Evolutionary conservation across 2,888 invertebrate genomes (phyloP).

Genomic region (Cryptus viduatorius): DNA sequence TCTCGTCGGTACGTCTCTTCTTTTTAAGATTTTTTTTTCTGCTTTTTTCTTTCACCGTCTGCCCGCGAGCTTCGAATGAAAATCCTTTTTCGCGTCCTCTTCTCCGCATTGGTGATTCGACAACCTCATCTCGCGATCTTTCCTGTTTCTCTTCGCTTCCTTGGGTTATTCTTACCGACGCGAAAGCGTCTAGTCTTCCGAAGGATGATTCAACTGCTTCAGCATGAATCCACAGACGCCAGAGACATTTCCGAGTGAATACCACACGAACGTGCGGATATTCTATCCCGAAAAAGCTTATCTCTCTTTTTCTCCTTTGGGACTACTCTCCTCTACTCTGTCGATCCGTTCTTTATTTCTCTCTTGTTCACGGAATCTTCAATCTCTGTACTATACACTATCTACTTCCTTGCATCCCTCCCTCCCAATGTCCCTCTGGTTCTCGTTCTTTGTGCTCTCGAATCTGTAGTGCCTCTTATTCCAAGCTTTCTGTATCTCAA

Average conservation of each 20-base stretch:
- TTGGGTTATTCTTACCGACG: conserved; percentile 20
- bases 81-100: conserved; percentile 39
- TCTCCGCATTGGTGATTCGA: conserved; percentile 28
- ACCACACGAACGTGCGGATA: conserved; percentile 10
- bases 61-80: neutral
- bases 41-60: neutral
- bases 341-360: conserved; percentile 33
- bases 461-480: conserved; percentile 25
- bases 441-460: conserved; percentile 20
- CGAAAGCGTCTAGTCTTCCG: conserved; percentile 11
- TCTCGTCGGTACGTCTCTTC: neutral
- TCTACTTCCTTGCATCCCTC: conserved; percentile 13
- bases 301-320: conserved; percentile 29
- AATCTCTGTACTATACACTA: conserved; percentile 28
- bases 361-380: conserved; percentile 35
- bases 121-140: conserved; percentile 18
- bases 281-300: conserved; percentile 36
- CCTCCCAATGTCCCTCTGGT: neutral
- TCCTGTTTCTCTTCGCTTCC: neutral
- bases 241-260: conserved; percentile 51
- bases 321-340: neutral
- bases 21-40: neutral
- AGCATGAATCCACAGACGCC: conserved; percentile 17
- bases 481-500: conserved; percentile 35
- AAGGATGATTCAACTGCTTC: conserved; percentile 26